Evolutionary conservation across 2,888 invertebrate genomes (phyloP).

Genomic region (Parnassius smintheus): DNA sequence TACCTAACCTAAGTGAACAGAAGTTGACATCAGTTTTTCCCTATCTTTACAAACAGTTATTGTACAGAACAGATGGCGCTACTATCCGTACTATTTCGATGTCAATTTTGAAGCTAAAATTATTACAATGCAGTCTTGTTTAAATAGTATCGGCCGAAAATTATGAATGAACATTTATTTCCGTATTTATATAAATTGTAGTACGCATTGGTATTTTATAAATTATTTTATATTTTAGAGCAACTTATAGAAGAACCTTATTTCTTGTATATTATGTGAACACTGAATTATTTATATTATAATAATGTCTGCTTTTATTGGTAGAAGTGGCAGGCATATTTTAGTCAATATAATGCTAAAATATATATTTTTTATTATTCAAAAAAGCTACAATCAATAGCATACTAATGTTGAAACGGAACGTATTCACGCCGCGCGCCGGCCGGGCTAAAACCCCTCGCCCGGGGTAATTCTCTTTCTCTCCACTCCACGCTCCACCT

Average conservation of each 20-base stretch:
- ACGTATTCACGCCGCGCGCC: conserved; percentile 54
- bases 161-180: no score
- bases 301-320: no score
- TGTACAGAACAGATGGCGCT: conserved; percentile 19
- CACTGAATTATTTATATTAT: no score
- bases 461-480: conserved; percentile 56
- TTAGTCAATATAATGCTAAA: background rate
- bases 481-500: conserved; percentile 22
- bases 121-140: background rate
- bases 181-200: no score
- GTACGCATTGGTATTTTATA: no score
- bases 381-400: conserved; percentile 37
- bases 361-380: conserved; percentile 20
- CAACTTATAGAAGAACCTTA: no score
- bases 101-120: background rate
- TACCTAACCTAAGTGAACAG: conserved; percentile 45
- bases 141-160: no score
- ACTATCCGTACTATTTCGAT: background rate
- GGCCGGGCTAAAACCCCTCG: conserved; percentile 67
- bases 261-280: no score
- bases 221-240: no score
- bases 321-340: no score
- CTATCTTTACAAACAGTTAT: conserved; percentile 33
- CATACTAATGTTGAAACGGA: conserved; percentile 49
- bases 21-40: conserved; percentile 47